Percentiles rank a stretch among this genome's conserved stretches.
phyloP scores from a whole-genome alignment of 2,888 invertebrate species.

The Strigamia crassipes region DNA sequence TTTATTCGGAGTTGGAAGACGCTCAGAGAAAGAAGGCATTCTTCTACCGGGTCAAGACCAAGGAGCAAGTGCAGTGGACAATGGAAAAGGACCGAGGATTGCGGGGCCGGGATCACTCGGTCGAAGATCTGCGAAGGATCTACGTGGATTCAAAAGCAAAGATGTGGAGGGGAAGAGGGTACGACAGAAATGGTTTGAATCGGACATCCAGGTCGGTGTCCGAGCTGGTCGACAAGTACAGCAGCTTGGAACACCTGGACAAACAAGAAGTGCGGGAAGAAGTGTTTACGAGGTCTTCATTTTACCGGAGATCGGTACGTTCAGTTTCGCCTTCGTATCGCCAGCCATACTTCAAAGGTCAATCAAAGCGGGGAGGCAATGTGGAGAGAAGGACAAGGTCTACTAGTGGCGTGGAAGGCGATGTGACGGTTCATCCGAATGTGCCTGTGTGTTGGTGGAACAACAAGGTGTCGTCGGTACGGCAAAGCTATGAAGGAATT shows the following conservation, averaged over 20 bases:
- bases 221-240: slow-evolving; percentile 48
- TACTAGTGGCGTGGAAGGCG: neutral
- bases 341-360: neutral
- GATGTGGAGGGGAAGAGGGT: neutral
- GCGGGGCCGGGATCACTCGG: slow-evolving; percentile 81
- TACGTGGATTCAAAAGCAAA: slow-evolving; percentile 28
- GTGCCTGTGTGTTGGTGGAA: slow-evolving; percentile 44
- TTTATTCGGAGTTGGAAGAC: slow-evolving; percentile 75
- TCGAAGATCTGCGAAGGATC: slow-evolving; percentile 73
- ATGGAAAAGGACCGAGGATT: slow-evolving; percentile 72
- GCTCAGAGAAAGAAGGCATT: slow-evolving; percentile 84
- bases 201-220: slow-evolving; percentile 45
- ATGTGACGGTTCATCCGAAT: neutral
- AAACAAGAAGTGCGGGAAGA: neutral
- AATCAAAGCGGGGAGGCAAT: neutral
- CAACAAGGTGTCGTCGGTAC: neutral
- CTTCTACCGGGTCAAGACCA: slow-evolving; percentile 75
- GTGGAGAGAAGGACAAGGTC: neutral
- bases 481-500: neutral
- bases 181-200: neutral
- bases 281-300: neutral
- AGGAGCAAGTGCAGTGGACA: slow-evolving; percentile 76
- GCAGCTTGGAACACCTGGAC: slow-evolving; percentile 15
- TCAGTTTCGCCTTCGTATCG: neutral
- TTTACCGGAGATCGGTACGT: neutral